phyloP scores from a whole-genome alignment of 92 coral and sea anemone species.

The Montipora capitata region DNA sequence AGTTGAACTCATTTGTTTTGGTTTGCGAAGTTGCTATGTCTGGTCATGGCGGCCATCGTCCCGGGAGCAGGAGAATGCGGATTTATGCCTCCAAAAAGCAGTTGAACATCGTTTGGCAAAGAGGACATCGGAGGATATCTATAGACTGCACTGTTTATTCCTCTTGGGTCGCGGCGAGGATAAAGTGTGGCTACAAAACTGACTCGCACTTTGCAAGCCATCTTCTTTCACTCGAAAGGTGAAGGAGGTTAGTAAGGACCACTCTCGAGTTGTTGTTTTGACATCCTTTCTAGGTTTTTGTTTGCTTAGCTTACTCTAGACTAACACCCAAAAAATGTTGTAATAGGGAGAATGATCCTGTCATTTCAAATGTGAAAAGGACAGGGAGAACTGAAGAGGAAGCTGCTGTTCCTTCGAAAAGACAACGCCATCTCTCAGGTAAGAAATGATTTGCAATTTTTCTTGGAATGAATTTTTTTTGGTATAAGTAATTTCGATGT shows the following conservation, averaged over 20 bases:
- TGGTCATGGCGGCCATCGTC: no score
- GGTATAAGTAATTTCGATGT: not conserved
- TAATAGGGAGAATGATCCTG: slow-evolving; percentile 29
- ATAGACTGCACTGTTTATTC: no score
- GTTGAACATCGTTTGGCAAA: no score
- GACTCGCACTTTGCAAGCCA: slow-evolving; percentile 15
- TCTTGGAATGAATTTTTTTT: not conserved
- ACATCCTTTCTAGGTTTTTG: not conserved
- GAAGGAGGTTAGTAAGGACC: slow-evolving; percentile 26
- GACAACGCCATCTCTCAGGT: slow-evolving; percentile 8
- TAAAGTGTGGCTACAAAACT: no score
- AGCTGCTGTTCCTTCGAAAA: not conserved
- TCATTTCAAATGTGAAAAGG: slow-evolving; percentile 14
- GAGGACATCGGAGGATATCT: no score
- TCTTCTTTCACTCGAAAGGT: slow-evolving; percentile 30
- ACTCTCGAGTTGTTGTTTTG: not conserved
- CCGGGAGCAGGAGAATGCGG: no score
- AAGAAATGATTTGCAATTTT: not conserved
- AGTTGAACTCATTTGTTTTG: no score
- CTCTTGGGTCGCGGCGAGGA: no score
- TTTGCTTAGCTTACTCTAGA: slow-evolving; percentile 8
- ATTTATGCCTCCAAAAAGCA: no score
- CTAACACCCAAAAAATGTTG: not conserved
- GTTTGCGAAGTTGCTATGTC: no score
- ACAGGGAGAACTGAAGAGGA: not conserved